Evolutionary conservation across 2,797 vertebrate genomes (phyloP).

Genomic region (Rhynchonycteris naso): DNA sequence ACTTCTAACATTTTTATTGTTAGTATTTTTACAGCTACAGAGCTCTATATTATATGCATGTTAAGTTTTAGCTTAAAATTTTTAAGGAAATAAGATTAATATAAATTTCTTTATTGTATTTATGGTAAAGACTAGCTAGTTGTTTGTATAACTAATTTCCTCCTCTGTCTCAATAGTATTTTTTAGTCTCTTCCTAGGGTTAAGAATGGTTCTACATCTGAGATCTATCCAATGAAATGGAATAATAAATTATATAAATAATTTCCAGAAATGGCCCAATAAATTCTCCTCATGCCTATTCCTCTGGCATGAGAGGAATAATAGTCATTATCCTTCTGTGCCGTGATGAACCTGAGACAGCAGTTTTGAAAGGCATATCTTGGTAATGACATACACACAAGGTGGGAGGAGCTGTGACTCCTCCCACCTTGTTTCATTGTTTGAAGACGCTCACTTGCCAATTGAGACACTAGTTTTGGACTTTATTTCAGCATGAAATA

Average conservation of each 20-base stretch:
- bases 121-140: background rate
- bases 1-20: background rate
- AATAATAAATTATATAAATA: background rate
- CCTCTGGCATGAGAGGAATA: too few relatives aligned
- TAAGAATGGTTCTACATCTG: background rate
- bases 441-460: background rate
- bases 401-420: background rate
- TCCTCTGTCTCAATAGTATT: background rate
- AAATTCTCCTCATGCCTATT: background rate
- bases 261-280: background rate
- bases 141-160: background rate
- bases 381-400: background rate
- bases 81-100: conserved; percentile 4
- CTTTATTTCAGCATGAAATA: background rate
- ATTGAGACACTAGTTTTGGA: background rate
- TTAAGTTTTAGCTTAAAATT: conserved; percentile 6
- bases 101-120: background rate
- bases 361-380: background rate
- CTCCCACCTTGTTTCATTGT: background rate
- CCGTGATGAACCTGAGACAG: too few relatives aligned
- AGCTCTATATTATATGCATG: background rate
- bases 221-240: background rate
- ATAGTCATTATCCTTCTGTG: background rate
- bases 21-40: background rate
- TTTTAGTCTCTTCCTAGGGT: background rate